These are phyloP conservation scores for Microtus richardsoni DNA, from an alignment of 2,113 vertebrate genomes.

Conservation along the genomic window DNA sequence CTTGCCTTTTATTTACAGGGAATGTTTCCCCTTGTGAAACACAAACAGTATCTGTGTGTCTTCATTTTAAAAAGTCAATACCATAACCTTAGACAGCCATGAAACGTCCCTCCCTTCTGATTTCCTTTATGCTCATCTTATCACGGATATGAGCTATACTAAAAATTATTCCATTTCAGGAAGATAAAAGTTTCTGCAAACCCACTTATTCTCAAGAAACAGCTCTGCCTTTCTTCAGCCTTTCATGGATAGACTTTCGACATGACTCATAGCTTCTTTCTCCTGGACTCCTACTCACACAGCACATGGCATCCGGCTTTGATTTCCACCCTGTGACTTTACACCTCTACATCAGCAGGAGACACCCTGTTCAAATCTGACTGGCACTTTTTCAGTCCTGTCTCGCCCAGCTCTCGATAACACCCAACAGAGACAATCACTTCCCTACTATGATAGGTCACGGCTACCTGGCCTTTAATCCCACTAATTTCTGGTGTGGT, in stretches of 20 bases:
- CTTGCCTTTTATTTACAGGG: not conserved
- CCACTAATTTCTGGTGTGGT: not conserved
- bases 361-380: not conserved
- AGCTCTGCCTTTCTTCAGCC: not conserved
- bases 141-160: not conserved
- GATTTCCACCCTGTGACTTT: not conserved
- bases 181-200: conserved; percentile 40
- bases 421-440: not conserved
- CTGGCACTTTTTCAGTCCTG: not conserved
- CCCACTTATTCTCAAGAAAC: conserved; percentile 11
- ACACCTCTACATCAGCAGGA: conserved; percentile 2
- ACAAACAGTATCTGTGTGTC: not conserved
- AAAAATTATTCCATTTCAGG: not conserved
- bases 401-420: not conserved
- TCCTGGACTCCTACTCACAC: conserved; percentile 49
- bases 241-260: conserved; percentile 26
- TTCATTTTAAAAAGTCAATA: not conserved
- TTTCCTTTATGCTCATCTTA: not conserved
- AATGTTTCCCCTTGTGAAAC: not conserved
- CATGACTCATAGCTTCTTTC: conserved; percentile 25
- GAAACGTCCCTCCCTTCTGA: not conserved
- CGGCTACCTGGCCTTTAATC: not conserved
- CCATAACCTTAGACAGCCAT: not conserved
- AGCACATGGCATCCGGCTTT: conserved; percentile 37
- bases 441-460: not conserved